These are phyloP conservation scores for Sesia bembeciformis DNA, from an alignment of 2,888 invertebrate species.

Conservation along the genomic window DNA sequence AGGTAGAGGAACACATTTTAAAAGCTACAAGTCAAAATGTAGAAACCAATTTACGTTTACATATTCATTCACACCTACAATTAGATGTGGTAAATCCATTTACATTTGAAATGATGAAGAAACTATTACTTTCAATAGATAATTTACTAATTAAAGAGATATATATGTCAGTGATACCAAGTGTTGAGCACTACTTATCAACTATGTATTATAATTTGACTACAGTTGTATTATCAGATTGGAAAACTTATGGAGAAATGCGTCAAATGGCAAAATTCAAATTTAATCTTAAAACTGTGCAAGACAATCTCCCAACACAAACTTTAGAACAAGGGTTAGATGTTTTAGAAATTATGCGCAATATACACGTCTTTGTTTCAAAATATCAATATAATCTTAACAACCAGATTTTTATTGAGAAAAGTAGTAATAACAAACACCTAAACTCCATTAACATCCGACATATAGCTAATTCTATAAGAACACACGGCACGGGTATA, in stretches of 20 bases:
- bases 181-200: constrained; percentile 92
- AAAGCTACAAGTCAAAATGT: constrained; percentile 87
- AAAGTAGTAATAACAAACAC: constrained; percentile 92
- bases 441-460: constrained; percentile 95
- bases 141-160: constrained; percentile 70
- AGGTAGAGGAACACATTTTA: constrained; percentile 74
- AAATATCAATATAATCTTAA: constrained; percentile 96
- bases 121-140: constrained; percentile 74
- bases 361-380: constrained; percentile 95
- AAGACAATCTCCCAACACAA: constrained; percentile 96
- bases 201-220: constrained; percentile 97
- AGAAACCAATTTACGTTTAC: constrained; percentile 93
- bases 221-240: constrained; percentile 96
- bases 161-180: constrained; percentile 78
- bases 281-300: constrained; percentile 86
- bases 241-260: constrained; percentile 98
- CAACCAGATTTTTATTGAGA: constrained; percentile 96
- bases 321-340: constrained; percentile 97
- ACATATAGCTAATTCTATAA: constrained; percentile 96
- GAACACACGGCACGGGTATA: constrained; percentile 97
- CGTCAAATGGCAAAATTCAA: constrained; percentile 91
- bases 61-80: constrained; percentile 93
- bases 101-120: constrained; percentile 77
- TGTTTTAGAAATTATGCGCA: constrained; percentile 96
- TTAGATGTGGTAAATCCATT: constrained; percentile 83